Percentiles rank a stretch among this genome's conserved stretches.
Evolutionary conservation across 2,888 invertebrate species (phyloP).

Genomic region (Plagodis pulveraria): DNA sequence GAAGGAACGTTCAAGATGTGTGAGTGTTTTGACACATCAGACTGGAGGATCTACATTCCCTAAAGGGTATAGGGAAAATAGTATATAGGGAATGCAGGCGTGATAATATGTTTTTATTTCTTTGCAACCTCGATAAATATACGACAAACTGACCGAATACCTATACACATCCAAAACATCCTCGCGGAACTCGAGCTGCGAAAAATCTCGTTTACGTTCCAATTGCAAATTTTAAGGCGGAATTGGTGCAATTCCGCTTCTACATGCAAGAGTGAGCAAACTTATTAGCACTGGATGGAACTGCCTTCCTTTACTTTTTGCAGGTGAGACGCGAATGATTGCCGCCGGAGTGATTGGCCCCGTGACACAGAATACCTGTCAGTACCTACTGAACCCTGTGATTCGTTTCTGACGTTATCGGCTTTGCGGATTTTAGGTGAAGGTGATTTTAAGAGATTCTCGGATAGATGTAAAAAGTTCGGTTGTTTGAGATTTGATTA

Average conservation of each 20-base stretch:
- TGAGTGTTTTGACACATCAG: too few relatives aligned
- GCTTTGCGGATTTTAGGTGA: conserved; percentile 4
- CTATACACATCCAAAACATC: conserved; percentile 14
- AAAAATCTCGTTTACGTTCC: conserved; percentile 59
- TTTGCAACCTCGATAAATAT: background rate
- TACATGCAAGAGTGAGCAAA: conserved; percentile 81
- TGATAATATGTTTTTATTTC: too few relatives aligned
- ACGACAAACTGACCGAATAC: background rate
- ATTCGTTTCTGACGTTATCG: conserved; percentile 61
- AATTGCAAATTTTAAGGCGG: conserved; percentile 62
- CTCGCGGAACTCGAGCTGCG: conserved; percentile 35
- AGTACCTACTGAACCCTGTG: conserved; percentile 47
- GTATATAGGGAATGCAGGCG: too few relatives aligned
- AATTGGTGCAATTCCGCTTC: conserved; percentile 71
- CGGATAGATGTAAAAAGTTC: background rate
- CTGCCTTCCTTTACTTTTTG: conserved; percentile 74
- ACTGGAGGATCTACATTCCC: too few relatives aligned
- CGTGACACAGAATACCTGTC: conserved; percentile 33
- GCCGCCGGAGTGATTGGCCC: conserved; percentile 61
- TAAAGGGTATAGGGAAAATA: too few relatives aligned
- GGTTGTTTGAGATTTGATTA: background rate
- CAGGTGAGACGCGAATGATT: conserved; percentile 74
- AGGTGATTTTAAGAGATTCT: background rate
- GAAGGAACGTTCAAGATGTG: too few relatives aligned
- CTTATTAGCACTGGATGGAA: conserved; percentile 66